Percentiles rank a stretch among this genome's conserved stretches.
phyloP scores from a whole-genome alignment of 2,888 invertebrate genomes.

The Pogonocherus hispidulus region DNA sequence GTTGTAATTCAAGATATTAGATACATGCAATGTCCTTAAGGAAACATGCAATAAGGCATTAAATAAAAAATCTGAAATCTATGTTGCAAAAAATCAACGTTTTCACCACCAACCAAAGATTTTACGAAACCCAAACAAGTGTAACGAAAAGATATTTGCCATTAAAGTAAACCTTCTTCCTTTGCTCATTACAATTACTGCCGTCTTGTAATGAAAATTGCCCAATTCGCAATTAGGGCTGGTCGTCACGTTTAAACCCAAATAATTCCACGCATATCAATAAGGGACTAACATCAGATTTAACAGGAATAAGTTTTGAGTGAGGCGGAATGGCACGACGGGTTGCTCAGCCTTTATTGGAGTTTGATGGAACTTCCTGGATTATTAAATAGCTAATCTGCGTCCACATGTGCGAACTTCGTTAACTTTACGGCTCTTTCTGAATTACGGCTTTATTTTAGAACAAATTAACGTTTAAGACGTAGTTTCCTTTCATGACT shows the following conservation, averaged over 20 bases:
- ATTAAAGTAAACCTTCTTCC: constrained; percentile 10
- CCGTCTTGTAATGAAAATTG: constrained; percentile 14
- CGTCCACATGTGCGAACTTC: constrained; percentile 46
- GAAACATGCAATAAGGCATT: no score
- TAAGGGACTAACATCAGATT: constrained; percentile 21
- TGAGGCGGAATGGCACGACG: constrained; percentile 28
- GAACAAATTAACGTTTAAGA: constrained; percentile 10
- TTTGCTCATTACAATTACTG: neutral
- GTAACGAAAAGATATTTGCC: neutral
- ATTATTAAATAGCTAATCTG: constrained; percentile 40
- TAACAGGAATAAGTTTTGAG: constrained; percentile 11
- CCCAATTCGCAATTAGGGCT: constrained; percentile 6
- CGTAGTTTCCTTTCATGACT: neutral
- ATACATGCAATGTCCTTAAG: no score
- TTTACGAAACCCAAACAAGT: neutral
- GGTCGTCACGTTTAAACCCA: constrained; percentile 26
- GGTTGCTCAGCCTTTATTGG: constrained; percentile 33
- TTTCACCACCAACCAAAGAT: no score
- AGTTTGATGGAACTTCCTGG: constrained; percentile 40
- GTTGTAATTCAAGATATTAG: no score
- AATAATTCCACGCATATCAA: constrained; percentile 26
- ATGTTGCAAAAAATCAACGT: no score
- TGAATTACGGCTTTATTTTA: constrained; percentile 37
- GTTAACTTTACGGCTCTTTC: constrained; percentile 42
- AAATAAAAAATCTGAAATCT: no score